These are phyloP conservation scores for Lordiphosa stackelbergi DNA, from an alignment of 1,140 invertebrate genomes.

Conservation along the genomic window DNA sequence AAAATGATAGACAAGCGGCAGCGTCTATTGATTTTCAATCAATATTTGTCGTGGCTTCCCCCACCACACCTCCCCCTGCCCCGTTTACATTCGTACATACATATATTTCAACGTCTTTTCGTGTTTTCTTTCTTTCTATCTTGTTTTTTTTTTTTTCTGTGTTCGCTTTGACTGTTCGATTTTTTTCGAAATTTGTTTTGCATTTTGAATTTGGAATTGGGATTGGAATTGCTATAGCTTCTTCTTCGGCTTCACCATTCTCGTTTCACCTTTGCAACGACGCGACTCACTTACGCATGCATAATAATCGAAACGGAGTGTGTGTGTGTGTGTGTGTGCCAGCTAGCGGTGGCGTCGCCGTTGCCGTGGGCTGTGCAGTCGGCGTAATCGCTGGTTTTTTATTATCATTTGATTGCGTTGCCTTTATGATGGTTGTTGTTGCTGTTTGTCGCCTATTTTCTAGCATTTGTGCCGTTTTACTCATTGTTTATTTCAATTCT, in stretches of 20 bases:
- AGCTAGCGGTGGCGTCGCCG: slow-evolving; percentile 14
- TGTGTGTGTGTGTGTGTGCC: slow-evolving; percentile 8
- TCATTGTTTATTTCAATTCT: slow-evolving; percentile 62
- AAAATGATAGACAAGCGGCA: slow-evolving; percentile 41
- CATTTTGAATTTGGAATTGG: slow-evolving; percentile 59
- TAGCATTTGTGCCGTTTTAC: slow-evolving; percentile 37
- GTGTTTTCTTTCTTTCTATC: slow-evolving; percentile 11
- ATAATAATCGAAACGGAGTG: slow-evolving; percentile 50
- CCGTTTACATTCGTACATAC: not conserved
- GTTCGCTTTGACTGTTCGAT: slow-evolving; percentile 55
- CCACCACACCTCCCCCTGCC: not conserved
- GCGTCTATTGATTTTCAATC: slow-evolving; percentile 71
- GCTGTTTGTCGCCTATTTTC: slow-evolving; percentile 43
- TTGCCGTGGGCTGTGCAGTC: slow-evolving; percentile 25
- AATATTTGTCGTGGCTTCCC: slow-evolving; percentile 58
- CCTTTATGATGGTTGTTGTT: slow-evolving; percentile 14
- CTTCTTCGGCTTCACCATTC: slow-evolving; percentile 43
- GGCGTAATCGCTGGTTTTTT: slow-evolving; percentile 64
- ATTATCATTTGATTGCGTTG: slow-evolving; percentile 72
- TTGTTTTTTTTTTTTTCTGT: slow-evolving; percentile 14
- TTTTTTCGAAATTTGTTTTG: slow-evolving; percentile 65
- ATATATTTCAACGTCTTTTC: slow-evolving; percentile 10
- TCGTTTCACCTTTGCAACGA: slow-evolving; percentile 58
- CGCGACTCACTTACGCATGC: slow-evolving; percentile 58
- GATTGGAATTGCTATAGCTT: slow-evolving; percentile 64